A percentile compares a stretch with the other conserved stretches of the same genome.
Evolutionary conservation across 2,797 vertebrate species (phyloP).

Genomic region (Okamejei kenojei): DNA sequence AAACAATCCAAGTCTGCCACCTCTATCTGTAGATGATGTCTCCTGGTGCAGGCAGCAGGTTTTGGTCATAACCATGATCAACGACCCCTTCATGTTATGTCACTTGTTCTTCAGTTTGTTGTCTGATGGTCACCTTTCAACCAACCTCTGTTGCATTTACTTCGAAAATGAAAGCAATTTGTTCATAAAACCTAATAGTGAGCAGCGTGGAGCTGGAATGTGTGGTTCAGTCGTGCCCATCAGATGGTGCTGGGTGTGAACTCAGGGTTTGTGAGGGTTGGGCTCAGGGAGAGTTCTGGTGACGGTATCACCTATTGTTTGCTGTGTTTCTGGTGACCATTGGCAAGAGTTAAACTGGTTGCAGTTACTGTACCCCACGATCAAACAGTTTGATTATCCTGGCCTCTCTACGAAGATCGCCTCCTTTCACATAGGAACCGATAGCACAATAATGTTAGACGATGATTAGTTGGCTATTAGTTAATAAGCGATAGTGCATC

Average conservation of each 20-base stretch:
- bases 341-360: neutral
- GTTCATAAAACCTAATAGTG: neutral
- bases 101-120: neutral
- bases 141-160: neutral
- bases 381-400: neutral
- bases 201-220: neutral
- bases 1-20: no score
- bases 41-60: neutral
- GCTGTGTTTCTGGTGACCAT: neutral
- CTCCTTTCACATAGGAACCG: no score
- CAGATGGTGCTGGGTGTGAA: neutral
- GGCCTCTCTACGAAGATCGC: neutral
- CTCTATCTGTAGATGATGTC: no score
- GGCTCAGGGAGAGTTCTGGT: neutral
- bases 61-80: neutral
- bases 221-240: neutral
- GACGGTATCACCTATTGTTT: neutral
- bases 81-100: neutral
- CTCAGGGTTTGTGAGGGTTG: neutral
- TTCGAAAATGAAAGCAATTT: neutral
- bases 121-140: neutral
- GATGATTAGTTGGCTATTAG: no score
- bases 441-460: no score
- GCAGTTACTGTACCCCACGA: neutral
- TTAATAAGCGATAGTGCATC: no score